A percentile compares a stretch with the other conserved stretches of the same genome.
Conservation (phyloP, 2,888 invertebrate genomes). For the Lottia gigantea region DNA sequence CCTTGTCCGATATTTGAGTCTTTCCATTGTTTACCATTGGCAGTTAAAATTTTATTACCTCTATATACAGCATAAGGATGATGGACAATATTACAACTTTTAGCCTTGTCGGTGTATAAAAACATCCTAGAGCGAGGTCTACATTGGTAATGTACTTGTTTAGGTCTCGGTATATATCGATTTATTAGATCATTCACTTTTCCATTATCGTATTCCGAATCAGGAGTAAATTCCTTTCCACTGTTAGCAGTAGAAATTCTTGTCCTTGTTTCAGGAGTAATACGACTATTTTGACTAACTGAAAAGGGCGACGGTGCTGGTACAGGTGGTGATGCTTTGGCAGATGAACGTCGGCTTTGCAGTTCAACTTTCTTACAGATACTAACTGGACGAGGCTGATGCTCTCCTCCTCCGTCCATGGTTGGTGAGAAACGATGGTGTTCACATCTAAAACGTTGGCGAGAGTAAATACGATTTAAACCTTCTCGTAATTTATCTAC, state of each 20-base stretch:
- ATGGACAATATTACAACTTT: conserved; percentile 6
- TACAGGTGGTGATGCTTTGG: background rate
- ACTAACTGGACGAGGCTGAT: background rate
- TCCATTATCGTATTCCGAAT: conserved; percentile 15
- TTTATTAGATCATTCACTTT: conserved; percentile 16
- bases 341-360: background rate
- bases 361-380: background rate
- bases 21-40: too few species aligned
- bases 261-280: conserved; percentile 4
- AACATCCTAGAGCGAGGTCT: conserved; percentile 12
- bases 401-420: background rate
- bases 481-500: background rate
- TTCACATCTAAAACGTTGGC: background rate
- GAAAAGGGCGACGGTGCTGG: conserved; percentile 4
- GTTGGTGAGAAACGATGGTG: background rate
- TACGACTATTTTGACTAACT: background rate
- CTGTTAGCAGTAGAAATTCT: background rate
- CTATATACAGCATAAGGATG: conserved; percentile 14
- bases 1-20: too few species aligned
- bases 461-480: conserved; percentile 1
- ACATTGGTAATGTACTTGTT: conserved; percentile 14
- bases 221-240: conserved; percentile 2
- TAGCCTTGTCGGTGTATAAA: conserved; percentile 16
- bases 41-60: background rate
- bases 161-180: conserved; percentile 11